A percentile compares a stretch with the other conserved stretches of the same genome.
These are phyloP conservation scores for Dioctria rufipes DNA, from an alignment of 2,888 invertebrate species.

Conservation along the genomic window DNA sequence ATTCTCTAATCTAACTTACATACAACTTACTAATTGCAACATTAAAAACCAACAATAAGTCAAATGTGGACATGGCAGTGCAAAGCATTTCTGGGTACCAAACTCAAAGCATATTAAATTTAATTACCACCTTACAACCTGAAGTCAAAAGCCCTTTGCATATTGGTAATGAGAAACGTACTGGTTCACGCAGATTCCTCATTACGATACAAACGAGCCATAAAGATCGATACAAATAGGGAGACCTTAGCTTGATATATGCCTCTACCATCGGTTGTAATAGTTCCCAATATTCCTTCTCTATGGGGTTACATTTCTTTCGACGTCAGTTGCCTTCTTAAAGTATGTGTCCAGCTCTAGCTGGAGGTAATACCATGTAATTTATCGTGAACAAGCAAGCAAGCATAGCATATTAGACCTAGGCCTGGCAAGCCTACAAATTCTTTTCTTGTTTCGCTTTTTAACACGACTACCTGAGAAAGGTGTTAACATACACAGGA, in stretches of 20 bases:
- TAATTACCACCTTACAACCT: background rate
- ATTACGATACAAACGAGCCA: constrained; percentile 31
- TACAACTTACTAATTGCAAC: too few species aligned
- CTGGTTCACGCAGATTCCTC: background rate
- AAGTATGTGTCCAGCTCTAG: background rate
- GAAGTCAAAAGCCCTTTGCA: constrained; percentile 15
- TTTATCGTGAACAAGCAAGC: constrained; percentile 24
- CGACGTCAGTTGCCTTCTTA: constrained; percentile 30
- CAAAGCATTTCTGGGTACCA: too few species aligned
- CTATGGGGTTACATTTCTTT: constrained; percentile 32
- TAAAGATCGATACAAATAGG: constrained; percentile 37
- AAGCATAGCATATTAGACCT: constrained; percentile 22
- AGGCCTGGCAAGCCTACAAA: background rate
- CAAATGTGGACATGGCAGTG: too few species aligned
- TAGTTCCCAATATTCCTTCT: constrained; percentile 6
- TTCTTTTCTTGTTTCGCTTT: background rate
- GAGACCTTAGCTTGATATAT: constrained; percentile 16
- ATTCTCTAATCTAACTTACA: too few species aligned
- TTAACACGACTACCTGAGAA: background rate
- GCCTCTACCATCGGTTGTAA: constrained; percentile 36
- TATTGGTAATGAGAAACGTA: constrained; percentile 11
- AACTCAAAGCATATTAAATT: too few species aligned
- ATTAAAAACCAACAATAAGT: too few species aligned
- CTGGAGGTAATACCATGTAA: constrained; percentile 27
- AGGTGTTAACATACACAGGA: constrained; percentile 10